Evolutionary conservation across 2,113 vertebrate genomes (phyloP), one percentile per base, ranked within the genome.

Genomic region (Sisor rabdophorus): DNA sequence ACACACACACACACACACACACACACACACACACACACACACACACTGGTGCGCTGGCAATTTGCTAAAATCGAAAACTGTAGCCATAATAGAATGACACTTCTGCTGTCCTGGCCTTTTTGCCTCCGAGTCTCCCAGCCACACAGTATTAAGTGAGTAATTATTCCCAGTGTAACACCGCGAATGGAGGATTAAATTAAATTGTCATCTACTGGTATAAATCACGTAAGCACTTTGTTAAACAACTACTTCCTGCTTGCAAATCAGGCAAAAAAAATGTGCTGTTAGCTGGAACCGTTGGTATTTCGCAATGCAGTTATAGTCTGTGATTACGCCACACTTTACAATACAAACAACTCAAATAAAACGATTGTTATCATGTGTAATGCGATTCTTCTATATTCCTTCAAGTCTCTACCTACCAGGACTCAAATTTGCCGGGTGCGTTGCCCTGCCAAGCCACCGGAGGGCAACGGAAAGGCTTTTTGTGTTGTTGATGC

Each of bases 91-190:
- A 67, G 30, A 40, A 22, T 44, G n/a, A 54, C 9, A 36, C 44
- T 75, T 68, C 63, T 76, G 74, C 60, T 52, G 53, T 64, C 30
- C 30, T 71, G 50, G 48, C 70, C 65, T 72, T 81, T 77, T 70
- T 54, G 32, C 48, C 26, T 70, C n/a, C 70, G 54, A 70, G 60
- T 73, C 73, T 70, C 61, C 60, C 75, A 53, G 73, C 71, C 80
- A 79, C 80, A 79, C 65, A 53, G 65, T 63, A 79, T 82, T 76
- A 79, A 61, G 59, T 78, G 60, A 65, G 73, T 79, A 82, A 82
- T 79, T 80, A 71, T 32, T 52, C 52, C 30, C 75, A 30, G 17
- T 75, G 64, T 32, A 70, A 73, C 59, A 22, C 78, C 26, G 74
- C 50, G 77, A 68, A 52, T 69, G 71, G 28, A 80, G 72, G 47